Evolutionary conservation across 1,140 invertebrate species (phyloP).

Genomic region (Tetraneura akinire): DNA sequence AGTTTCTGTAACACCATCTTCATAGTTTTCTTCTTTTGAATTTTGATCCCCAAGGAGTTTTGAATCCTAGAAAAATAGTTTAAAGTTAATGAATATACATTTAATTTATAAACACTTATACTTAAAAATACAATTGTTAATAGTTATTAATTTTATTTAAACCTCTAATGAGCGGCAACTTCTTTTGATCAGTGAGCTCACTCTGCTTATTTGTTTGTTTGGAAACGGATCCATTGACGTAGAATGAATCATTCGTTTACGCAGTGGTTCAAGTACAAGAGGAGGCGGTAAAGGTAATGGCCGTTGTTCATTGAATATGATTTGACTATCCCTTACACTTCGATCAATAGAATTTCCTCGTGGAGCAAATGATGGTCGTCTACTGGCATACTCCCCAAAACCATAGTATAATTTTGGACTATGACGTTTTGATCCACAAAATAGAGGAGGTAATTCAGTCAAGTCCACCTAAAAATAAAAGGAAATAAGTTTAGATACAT

Average conservation of each 20-base stretch:
- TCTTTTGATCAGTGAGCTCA: slow-evolving; percentile 43
- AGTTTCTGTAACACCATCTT: slow-evolving; percentile 60
- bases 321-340: slow-evolving; percentile 54
- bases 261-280: slow-evolving; percentile 18
- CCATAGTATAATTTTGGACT: slow-evolving; percentile 69
- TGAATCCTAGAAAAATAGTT: slow-evolving; percentile 15
- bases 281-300: slow-evolving; percentile 31
- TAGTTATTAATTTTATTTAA: not conserved
- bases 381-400: slow-evolving; percentile 58
- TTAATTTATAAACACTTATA: not conserved
- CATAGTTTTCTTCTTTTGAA: slow-evolving; percentile 55
- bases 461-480: slow-evolving; percentile 68
- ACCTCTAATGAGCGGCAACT: slow-evolving; percentile 53
- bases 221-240: slow-evolving; percentile 55
- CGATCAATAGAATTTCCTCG: slow-evolving; percentile 59
- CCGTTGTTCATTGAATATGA: slow-evolving; percentile 52
- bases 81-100: not conserved
- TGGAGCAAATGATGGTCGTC: slow-evolving; percentile 64
- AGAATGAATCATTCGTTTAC: slow-evolving; percentile 52
- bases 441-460: slow-evolving; percentile 71
- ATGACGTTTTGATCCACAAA: slow-evolving; percentile 75
- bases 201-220: slow-evolving; percentile 51
- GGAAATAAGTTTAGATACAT: not conserved
- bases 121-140: not conserved
- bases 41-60: slow-evolving; percentile 53